These are phyloP conservation scores for Hylia prasina DNA, from an alignment of 2,113 vertebrate species.

Conservation along the genomic window DNA sequence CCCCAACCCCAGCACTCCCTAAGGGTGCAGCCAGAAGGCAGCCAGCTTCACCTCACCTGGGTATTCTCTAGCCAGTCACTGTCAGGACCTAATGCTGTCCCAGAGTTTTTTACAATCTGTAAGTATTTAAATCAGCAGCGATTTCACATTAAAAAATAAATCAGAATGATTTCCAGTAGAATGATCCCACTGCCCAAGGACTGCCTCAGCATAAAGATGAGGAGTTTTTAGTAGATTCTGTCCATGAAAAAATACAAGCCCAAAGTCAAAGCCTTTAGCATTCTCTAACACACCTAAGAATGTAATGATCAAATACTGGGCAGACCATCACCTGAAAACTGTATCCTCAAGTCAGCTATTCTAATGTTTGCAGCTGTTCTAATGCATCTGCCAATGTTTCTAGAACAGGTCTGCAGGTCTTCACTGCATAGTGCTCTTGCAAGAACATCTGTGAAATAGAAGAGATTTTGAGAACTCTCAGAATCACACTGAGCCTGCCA, in stretches of 20 bases:
- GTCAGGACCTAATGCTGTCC: not conserved
- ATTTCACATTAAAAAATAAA: not conserved
- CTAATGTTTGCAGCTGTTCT: not conserved
- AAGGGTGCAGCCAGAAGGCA: not conserved
- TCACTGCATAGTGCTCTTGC: not conserved
- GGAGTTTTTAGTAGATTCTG: not conserved
- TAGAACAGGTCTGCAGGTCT: not conserved
- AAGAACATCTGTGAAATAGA: not conserved
- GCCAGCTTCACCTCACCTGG: not conserved
- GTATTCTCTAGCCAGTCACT: not conserved
- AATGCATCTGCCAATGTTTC: not conserved
- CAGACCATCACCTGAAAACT: not conserved
- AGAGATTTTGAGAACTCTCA: not conserved
- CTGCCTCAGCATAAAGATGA: not conserved
- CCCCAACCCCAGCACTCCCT: not conserved
- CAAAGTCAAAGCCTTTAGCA: not conserved
- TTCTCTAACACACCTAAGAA: not conserved
- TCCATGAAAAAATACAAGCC: not conserved
- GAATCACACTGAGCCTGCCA: not conserved
- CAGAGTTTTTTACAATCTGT: not conserved
- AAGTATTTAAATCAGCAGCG: not conserved
- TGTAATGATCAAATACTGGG: not conserved
- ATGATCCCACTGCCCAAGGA: not conserved
- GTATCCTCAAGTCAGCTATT: not conserved
- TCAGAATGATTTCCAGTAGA: no score